Percentiles rank a stretch among this genome's conserved stretches.
Evolutionary conservation across 2,797 vertebrate species (phyloP).

Genomic region (Falco berigora): DNA sequence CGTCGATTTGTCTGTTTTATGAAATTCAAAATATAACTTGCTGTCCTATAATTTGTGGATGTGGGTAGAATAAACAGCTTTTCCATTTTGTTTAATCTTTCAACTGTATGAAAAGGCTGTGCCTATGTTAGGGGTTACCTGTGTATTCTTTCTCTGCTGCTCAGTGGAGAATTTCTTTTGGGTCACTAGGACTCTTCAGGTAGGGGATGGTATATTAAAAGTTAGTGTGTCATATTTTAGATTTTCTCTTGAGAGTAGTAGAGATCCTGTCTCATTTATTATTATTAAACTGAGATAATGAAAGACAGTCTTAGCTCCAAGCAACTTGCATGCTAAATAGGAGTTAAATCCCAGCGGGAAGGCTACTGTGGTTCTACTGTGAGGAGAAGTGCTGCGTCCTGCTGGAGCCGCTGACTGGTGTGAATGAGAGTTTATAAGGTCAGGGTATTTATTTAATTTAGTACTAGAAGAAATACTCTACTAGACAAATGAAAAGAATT

Average conservation of each 20-base stretch:
- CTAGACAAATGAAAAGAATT: neutral
- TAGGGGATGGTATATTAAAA: neutral
- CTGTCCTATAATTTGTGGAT: neutral
- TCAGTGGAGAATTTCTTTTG: neutral
- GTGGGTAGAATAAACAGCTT: neutral
- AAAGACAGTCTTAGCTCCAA: neutral
- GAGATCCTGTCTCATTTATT: neutral
- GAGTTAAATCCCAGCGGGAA: neutral
- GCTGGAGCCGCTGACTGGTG: neutral
- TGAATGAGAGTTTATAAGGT: constrained; percentile 5
- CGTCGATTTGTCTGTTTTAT: neutral
- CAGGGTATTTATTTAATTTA: constrained; percentile 17
- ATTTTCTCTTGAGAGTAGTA: neutral
- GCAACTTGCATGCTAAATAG: neutral
- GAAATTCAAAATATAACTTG: neutral
- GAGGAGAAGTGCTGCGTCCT: neutral
- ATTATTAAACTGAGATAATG: neutral
- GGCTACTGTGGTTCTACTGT: neutral
- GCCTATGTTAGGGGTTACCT: neutral
- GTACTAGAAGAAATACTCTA: neutral
- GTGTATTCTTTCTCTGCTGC: neutral
- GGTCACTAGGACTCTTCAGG: neutral
- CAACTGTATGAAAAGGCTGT: neutral
- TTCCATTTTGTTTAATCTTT: neutral
- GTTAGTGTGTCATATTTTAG: neutral